Percentiles rank a stretch among this genome's conserved stretches.
Conservation (phyloP, 1,140 invertebrate genomes). For the Leptestheria dahalacensis region DNA sequence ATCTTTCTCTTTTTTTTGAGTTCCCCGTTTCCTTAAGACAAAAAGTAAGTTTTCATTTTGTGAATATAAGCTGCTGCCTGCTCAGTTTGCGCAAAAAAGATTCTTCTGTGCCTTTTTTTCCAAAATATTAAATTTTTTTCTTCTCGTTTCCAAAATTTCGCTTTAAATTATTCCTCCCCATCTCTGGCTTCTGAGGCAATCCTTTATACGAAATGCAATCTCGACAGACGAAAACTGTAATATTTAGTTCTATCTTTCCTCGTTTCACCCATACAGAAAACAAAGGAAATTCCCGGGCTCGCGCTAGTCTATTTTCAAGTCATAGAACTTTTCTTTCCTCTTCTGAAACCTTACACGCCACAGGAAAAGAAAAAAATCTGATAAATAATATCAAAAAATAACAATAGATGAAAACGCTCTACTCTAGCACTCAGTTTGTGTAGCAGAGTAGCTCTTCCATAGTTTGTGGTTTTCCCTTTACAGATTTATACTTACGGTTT, state of each 20-base stretch:
- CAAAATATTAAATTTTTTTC: not conserved
- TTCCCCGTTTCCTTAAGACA: not conserved
- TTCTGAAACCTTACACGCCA: too few relatives aligned
- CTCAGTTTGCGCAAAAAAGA: not conserved
- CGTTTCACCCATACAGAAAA: not conserved
- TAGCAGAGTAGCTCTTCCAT: too few relatives aligned
- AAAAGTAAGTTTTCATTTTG: not conserved
- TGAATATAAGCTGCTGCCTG: not conserved
- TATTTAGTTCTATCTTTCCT: not conserved
- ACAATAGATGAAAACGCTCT: not conserved
- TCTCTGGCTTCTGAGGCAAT: not conserved
- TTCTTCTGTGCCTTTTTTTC: not conserved
- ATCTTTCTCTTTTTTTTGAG: not conserved
- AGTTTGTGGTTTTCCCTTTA: too few relatives aligned
- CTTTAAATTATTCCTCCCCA: not conserved
- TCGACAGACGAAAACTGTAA: not conserved
- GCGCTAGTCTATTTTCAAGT: not conserved
- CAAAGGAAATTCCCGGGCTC: not conserved
- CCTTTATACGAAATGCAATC: not conserved
- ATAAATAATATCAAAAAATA: not conserved
- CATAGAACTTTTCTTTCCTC: not conserved
- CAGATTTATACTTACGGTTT: not conserved
- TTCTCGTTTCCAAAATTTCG: not conserved
- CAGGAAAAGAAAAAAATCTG: not conserved
- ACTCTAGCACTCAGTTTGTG: too few relatives aligned